phyloP scores from a whole-genome alignment of 2,113 vertebrate species.

The Prunella fulvescens region DNA sequence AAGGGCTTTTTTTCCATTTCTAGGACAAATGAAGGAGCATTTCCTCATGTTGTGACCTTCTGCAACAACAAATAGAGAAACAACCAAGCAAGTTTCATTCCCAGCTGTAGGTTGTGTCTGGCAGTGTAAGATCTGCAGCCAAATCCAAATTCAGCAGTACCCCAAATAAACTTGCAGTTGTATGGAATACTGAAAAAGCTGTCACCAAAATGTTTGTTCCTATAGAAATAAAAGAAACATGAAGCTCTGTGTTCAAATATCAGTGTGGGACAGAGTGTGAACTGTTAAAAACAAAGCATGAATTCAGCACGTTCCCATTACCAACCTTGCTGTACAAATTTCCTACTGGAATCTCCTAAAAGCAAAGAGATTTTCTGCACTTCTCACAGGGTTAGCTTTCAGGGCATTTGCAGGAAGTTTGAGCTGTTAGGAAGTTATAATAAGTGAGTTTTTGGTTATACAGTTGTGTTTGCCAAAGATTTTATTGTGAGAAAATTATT shows the following conservation, averaged over 20 bases:
- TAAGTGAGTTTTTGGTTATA: background rate
- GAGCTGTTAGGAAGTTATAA: constrained; percentile 20
- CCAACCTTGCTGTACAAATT: background rate
- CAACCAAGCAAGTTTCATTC: background rate
- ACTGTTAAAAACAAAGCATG: background rate
- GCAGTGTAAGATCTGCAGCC: background rate
- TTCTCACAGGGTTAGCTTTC: background rate
- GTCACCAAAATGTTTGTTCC: background rate
- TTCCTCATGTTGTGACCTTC: background rate
- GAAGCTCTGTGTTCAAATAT: background rate
- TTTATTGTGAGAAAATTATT: constrained; percentile 50
- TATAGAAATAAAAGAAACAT: background rate
- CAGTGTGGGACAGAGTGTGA: background rate
- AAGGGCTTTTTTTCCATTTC: background rate
- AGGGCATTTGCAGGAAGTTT: background rate
- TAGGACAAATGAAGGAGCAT: background rate
- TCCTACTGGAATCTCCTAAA: background rate
- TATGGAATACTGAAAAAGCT: background rate
- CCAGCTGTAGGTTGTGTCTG: background rate
- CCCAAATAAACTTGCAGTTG: background rate
- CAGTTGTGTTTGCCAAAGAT: constrained; percentile 7
- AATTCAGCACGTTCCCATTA: background rate
- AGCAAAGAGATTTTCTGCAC: background rate
- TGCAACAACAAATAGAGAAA: background rate
- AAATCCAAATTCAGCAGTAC: background rate